A percentile compares a stretch with the other conserved stretches of the same genome.
phyloP scores from a whole-genome alignment of 2,797 vertebrate species.

The Crax fasciolata region DNA sequence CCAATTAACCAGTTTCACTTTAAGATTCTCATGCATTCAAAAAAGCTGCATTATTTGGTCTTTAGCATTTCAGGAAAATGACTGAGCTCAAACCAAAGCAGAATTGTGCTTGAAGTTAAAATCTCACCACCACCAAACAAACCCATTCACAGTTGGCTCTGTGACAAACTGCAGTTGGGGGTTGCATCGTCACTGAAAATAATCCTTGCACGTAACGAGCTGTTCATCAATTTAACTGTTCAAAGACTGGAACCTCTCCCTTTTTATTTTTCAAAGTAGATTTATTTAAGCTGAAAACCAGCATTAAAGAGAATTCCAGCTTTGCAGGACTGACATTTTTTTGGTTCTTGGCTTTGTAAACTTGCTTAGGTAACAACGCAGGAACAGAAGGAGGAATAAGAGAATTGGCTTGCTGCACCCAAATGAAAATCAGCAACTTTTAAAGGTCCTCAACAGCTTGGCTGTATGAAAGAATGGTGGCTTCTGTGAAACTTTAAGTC shows the following conservation, averaged over 20 bases:
- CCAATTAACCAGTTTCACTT: conserved; percentile 11
- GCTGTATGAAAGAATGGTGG: conserved; percentile 49
- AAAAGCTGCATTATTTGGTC: conserved; percentile 53
- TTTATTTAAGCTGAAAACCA: conserved; percentile 58
- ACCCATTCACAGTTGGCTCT: conserved; percentile 24
- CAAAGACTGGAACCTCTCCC: conserved; percentile 39
- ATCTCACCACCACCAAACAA: background rate
- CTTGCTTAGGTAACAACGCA: background rate
- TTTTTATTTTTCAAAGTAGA: conserved; percentile 23
- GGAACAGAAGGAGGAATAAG: background rate
- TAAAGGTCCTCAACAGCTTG: conserved; percentile 30
- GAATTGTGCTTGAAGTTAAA: conserved; percentile 25
- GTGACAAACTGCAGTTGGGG: background rate
- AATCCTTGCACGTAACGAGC: background rate
- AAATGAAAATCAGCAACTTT: conserved; percentile 8
- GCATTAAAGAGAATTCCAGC: conserved; percentile 36
- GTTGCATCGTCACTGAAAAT: background rate
- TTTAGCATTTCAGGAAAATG: conserved; percentile 41
- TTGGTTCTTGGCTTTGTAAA: conserved; percentile 75
- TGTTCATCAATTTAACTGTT: background rate
- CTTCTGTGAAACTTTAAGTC: conserved; percentile 31
- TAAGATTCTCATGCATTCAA: conserved; percentile 38
- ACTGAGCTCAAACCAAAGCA: conserved; percentile 26
- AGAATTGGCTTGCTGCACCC: conserved; percentile 41
- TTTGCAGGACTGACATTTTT: conserved; percentile 41